phyloP scores from a whole-genome alignment of 2,113 vertebrate species.

The Eulemur macaco region DNA sequence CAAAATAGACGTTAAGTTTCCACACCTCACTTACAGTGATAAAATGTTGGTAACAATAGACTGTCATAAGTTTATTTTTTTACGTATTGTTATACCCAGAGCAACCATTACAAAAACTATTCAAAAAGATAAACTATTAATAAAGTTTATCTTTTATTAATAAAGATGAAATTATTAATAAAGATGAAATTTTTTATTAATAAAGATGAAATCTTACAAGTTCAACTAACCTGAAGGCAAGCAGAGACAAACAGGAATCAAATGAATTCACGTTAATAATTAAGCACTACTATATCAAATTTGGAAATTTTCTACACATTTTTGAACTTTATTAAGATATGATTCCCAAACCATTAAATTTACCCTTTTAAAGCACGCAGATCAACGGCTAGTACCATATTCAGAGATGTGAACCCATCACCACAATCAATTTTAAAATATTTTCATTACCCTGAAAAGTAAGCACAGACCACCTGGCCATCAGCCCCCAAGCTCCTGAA shows the following conservation, averaged over 20 bases:
- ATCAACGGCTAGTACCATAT: neutral
- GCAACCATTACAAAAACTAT: neutral
- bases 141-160: too few relatives aligned
- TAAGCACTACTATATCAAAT: too few relatives aligned
- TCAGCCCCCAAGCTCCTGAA: neutral
- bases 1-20: neutral
- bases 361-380: neutral
- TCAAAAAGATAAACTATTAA: neutral
- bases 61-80: neutral
- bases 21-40: neutral
- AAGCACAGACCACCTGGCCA: neutral
- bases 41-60: neutral
- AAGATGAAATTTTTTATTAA: too few relatives aligned
- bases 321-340: too few relatives aligned
- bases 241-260: neutral
- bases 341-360: neutral
- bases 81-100: neutral
- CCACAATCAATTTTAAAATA: neutral
- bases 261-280: neutral
- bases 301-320: too few relatives aligned
- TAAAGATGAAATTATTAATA: too few relatives aligned
- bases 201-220: neutral
- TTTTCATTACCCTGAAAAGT: neutral
- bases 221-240: neutral
- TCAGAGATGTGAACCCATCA: neutral